A percentile compares a stretch with the other conserved stretches of the same genome.
These are phyloP conservation scores for Drosophila monieri DNA, from an alignment of 2,888 invertebrate species.

Conservation along the genomic window DNA sequence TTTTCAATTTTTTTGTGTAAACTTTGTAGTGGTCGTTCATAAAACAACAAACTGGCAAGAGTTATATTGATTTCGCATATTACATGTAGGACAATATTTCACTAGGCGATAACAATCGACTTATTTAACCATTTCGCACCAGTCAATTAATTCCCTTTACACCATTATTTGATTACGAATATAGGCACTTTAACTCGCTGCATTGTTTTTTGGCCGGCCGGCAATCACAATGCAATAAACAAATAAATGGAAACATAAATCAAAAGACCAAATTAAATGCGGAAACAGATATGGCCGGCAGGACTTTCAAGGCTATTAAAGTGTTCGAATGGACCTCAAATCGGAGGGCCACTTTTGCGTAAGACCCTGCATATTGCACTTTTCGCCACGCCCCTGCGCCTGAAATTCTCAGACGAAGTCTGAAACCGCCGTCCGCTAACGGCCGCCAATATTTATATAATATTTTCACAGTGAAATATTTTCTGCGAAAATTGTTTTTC, in stretches of 20 bases:
- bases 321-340: slow-evolving; percentile 3
- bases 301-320: slow-evolving; percentile 10
- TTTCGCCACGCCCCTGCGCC: background rate
- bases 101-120: slow-evolving; percentile 1
- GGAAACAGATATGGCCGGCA: background rate
- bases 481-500: slow-evolving; percentile 79
- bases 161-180: slow-evolving; percentile 1
- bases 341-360: slow-evolving; percentile 2
- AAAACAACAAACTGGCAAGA: background rate
- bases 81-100: background rate
- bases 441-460: slow-evolving; percentile 71
- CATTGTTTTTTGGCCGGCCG: background rate
- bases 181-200: background rate
- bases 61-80: slow-evolving; percentile 2
- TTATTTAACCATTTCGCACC: slow-evolving; percentile 3
- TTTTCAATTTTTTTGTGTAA: background rate
- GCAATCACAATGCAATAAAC: background rate
- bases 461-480: slow-evolving; percentile 72
- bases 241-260: slow-evolving; percentile 1
- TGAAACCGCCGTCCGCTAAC: slow-evolving; percentile 34
- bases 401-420: slow-evolving; percentile 8
- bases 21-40: background rate
- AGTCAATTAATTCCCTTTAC: slow-evolving; percentile 3
- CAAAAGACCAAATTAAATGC: background rate
- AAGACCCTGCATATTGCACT: background rate